Percentiles rank a stretch among this genome's conserved stretches.
These are phyloP conservation scores for Cynaeus angustus DNA, from an alignment of 2,888 invertebrate species.

Conservation along the genomic window DNA sequence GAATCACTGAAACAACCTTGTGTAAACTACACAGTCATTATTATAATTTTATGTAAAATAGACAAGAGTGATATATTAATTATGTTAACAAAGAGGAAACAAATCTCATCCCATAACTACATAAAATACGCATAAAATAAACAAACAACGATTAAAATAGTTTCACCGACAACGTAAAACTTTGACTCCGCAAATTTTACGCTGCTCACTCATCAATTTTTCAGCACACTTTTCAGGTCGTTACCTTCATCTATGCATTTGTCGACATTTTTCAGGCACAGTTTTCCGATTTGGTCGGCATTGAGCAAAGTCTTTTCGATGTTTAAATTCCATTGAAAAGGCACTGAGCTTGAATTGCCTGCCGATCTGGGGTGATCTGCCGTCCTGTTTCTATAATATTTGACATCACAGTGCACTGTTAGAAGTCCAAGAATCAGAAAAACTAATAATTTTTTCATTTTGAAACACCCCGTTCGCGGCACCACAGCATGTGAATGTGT, in stretches of 20 bases:
- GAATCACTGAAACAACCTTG: too few relatives aligned
- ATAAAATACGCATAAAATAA: neutral
- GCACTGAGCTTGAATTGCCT: constrained; percentile 9
- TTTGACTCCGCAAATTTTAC: neutral
- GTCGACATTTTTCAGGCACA: constrained; percentile 64
- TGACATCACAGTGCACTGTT: constrained; percentile 4
- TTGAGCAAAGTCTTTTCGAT: constrained; percentile 24
- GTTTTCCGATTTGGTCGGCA: constrained; percentile 60
- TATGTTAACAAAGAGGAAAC: neutral
- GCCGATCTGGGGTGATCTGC: constrained; percentile 4
- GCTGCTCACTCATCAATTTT: neutral
- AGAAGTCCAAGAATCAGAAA: constrained; percentile 12
- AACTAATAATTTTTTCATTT: constrained; percentile 16
- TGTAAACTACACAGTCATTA: too few relatives aligned
- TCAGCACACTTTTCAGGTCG: constrained; percentile 20
- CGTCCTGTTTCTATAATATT: constrained; percentile 19
- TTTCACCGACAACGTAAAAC: neutral
- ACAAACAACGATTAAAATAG: neutral
- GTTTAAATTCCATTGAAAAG: constrained; percentile 7
- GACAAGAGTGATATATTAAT: too few relatives aligned
- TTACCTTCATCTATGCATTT: constrained; percentile 64
- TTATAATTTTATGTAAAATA: too few relatives aligned
- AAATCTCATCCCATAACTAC: neutral
- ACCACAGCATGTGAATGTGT: constrained; percentile 12
- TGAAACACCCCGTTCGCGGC: constrained; percentile 19